Conservation (phyloP, 2,797 vertebrate genomes). For the Calcarius lapponicus region DNA sequence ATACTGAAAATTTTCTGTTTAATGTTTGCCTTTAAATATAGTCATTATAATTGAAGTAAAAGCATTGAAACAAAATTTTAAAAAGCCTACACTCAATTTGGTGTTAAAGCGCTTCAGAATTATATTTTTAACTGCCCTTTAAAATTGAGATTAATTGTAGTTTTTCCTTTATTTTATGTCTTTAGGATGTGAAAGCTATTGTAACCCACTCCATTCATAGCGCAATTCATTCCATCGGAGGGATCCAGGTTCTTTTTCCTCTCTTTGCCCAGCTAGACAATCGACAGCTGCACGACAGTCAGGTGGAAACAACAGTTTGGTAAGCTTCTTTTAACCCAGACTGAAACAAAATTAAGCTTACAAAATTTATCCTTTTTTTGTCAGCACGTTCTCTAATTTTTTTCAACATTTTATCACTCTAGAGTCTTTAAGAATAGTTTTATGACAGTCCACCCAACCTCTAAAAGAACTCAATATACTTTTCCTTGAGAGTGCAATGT, state of each 20-base stretch:
- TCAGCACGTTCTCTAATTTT: neutral
- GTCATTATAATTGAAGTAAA: neutral
- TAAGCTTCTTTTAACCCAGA: constrained; percentile 74
- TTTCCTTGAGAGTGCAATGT: neutral
- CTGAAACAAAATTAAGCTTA: neutral
- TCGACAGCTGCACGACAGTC: constrained; percentile 91
- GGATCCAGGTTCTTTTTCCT: constrained; percentile 96
- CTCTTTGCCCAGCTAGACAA: constrained; percentile 96
- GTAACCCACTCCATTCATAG: constrained; percentile 98
- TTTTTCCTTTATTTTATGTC: constrained; percentile 39
- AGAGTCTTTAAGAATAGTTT: neutral
- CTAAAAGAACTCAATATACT: neutral
- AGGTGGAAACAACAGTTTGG: constrained; percentile 95
- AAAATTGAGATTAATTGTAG: neutral
- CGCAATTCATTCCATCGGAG: constrained; percentile 96
- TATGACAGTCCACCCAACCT: neutral
- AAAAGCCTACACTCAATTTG: neutral
- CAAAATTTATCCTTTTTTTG: neutral
- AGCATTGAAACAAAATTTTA: neutral
- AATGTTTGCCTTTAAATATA: neutral
- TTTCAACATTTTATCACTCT: neutral
- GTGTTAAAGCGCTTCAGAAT: neutral
- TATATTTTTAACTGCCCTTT: neutral
- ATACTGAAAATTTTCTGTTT: neutral
- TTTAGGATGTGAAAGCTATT: constrained; percentile 95